Evolutionary conservation across 2,113 vertebrate genomes (phyloP), one percentile per base, ranked within the genome.

Genomic region (Oxygymnocypris stewartii): DNA sequence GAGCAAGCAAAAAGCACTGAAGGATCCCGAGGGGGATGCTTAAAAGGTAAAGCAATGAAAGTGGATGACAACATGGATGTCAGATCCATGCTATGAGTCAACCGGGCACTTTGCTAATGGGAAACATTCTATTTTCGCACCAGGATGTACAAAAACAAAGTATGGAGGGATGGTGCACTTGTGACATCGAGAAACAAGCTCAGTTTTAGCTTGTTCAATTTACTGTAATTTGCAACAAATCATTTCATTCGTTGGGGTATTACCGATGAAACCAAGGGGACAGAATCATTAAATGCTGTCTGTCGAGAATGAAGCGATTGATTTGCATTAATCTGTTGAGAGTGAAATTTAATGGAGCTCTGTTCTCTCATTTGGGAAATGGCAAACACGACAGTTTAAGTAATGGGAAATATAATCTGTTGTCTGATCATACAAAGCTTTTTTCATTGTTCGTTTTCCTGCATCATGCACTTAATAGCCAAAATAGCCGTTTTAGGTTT

Each of bases 61-160:
- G 14, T 42, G 63, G 28, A 37, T 57, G 57, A 74, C 77, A 69
- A 76, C 49, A 31, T 80, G 16, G 59, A 40, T 14, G n/a, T 80
- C 54, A 83, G 20, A 67, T 57, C 12, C 25, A 14, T 10, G 35
- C 44, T 63, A 23, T 37, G 49, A 74, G 83, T 76, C 83, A 88
- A 81, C 63, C 47, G 28, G 59, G 74, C 59, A 88, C 63, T 85
- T 82, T 73, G 79, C 78, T 82, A 85, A 85, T 69, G 59, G 69
- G n/a, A 80, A 67, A 44, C 84, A 77, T 40, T 80, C 40, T 77
- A n/a, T 82, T 88, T 88, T 57, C 10, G n/a, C n/a, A 44, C 40
- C 54, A 42, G 16, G 51, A 49, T 1, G 75, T 49, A 51, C 7
- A 77, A 49, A 77, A 11, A 42, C 69, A 11, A 40, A 23, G 25